Evolutionary conservation across 2,888 invertebrate species (phyloP), one percentile per base, ranked within the genome.

Genomic region (Leptopilina myrica): DNA sequence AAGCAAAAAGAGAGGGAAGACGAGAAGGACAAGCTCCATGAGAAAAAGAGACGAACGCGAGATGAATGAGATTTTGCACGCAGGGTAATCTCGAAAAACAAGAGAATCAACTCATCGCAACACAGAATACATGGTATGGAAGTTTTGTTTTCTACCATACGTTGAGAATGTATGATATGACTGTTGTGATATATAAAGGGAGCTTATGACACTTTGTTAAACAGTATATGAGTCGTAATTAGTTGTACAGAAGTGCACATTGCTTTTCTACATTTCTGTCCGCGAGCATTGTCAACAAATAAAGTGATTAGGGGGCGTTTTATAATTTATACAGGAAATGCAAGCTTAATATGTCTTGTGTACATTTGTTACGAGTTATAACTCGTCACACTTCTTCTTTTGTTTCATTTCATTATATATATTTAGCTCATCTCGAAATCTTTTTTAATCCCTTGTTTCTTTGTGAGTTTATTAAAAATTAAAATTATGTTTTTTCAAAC

Each of bases 171-270:
- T 73, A 33, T 56, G 56, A 73, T 33, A 33, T 73, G 33, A 73
- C 73, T 73, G 26, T 69, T 69, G 53, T 53, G 53, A 69, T 26
- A 69, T 33, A 33, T 69, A 69, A 53, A 69, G 69, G 69, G 78
- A 81, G 78, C 69, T 81, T 81, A 81, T 49, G 64, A 67, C 76
- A 76, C 78, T 79, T 81, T 79, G 79, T 79, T 73, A 80, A 76
- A n/a, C 49, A 49, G 49, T 53, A 49, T 4, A 26, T 33, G 49
- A 26, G 12, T 53, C 8, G 69, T 69, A 69, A 69, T 69, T 69
- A 69, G 69, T 69, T 53, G 53, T 33, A 14, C 53, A 7, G 26
- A 53, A 26, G 20, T 69, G 8, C 53, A 26, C 14, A 53, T 69
- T 49, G 69, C 15, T 14, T 69, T 69, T 53, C 20, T 69, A 5